phyloP scores from a whole-genome alignment of 2,888 invertebrate species.

The Geotrupes spiniger region DNA sequence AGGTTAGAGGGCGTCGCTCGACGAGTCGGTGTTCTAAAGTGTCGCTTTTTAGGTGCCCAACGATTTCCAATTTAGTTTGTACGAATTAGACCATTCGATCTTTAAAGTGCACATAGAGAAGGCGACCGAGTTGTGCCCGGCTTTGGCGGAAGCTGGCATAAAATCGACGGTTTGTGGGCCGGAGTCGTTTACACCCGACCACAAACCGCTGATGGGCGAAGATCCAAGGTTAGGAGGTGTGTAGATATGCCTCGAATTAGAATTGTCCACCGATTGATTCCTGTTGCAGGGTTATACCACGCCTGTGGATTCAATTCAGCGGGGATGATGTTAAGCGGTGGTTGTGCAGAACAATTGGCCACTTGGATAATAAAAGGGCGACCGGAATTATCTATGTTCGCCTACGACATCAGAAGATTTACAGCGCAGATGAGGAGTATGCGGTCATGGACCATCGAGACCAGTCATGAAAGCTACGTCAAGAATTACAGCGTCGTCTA shows the following conservation, averaged over 20 bases:
- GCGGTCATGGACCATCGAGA: conserved; percentile 73
- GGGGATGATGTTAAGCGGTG: conserved; percentile 90
- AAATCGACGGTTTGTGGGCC: conserved; percentile 88
- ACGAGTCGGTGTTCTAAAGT: neutral
- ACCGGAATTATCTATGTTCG: conserved; percentile 81
- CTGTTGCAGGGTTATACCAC: conserved; percentile 68
- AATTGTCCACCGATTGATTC: neutral
- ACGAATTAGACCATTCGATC: conserved; percentile 83
- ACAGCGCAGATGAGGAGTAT: conserved; percentile 69
- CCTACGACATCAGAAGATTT: conserved; percentile 83
- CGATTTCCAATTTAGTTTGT: conserved; percentile 79
- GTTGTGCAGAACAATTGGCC: conserved; percentile 81
- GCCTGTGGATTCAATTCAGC: conserved; percentile 88
- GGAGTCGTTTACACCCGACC: conserved; percentile 90
- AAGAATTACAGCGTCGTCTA: conserved; percentile 82
- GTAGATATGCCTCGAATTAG: conserved; percentile 25
- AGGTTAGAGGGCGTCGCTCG: conserved; percentile 51
- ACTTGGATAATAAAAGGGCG: conserved; percentile 81
- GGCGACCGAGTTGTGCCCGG: conserved; percentile 72
- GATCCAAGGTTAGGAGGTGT: conserved; percentile 62
- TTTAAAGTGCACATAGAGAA: conserved; percentile 74
- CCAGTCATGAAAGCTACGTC: conserved; percentile 87
- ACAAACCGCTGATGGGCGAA: conserved; percentile 82
- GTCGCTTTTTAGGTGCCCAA: conserved; percentile 57
- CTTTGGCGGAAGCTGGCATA: conserved; percentile 70